Evolutionary conservation across 2,113 vertebrate genomes (phyloP), one percentile per base, ranked within the genome.

Genomic region (Polypterus senegalus): DNA sequence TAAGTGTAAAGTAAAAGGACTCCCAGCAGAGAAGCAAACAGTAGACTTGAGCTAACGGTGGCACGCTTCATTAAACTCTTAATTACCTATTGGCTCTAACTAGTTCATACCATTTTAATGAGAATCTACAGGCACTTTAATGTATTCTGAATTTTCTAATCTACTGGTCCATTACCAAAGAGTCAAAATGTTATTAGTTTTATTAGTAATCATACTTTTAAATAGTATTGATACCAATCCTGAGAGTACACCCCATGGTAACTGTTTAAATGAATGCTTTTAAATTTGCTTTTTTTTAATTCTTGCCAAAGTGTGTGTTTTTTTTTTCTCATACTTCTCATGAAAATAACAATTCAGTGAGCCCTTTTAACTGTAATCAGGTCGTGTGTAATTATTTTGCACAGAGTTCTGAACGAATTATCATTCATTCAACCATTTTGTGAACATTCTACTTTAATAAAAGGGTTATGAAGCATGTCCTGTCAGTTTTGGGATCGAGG

Each of bases 21-120:
- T 97, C 94, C 93, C 94, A 97, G 86, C 88, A 95, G 93, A 92
- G 86, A 85, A 79, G 78, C 87, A 81, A 83, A 83, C 72, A 89
- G 87, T 90, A 89, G 91, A 87, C 88, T 89, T 78, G 85, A 80
- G 86, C 88, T 90, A 91, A 90, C 90, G 85, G 88, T 87, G 89
- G 80, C 83, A 84, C 46, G 92, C 92, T 94, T 96, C 95, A 97
- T 96, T 94, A 94, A 91, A 90, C 91, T 91, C 91, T 92, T 97
- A 97, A 98, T 97, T 94, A 96, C 91, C 89, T 92, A 93, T 92
- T 91, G 90, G 91, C 93, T 93, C 91, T 92, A 91, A 93, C 89
- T 91, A 94, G 90, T 91, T 94, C 89, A 90, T 94, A 91, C 91
- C 88, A 91, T 92, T 97, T 88, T 97, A 94, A 97, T 94, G 93